These are phyloP conservation scores for Discoglossus pictus DNA, from an alignment of 2,797 vertebrate genomes.

Conservation along the genomic window DNA sequence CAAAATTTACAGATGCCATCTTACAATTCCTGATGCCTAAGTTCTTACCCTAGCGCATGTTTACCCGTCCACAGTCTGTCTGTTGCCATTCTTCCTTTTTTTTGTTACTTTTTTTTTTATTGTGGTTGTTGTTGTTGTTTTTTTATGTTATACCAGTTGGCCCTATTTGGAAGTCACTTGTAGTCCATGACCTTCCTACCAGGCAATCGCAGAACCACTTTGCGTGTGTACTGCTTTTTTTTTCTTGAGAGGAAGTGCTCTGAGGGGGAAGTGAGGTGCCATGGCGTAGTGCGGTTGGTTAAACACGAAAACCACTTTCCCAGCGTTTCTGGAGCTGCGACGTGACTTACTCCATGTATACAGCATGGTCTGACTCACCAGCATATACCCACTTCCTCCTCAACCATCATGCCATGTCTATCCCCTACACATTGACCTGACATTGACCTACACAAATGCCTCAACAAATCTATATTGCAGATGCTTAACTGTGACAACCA, in stretches of 20 bases:
- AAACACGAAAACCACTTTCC: conserved; percentile 86
- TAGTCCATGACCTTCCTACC: conserved; percentile 22
- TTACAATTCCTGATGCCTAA: too few relatives aligned
- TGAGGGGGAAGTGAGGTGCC: conserved; percentile 87
- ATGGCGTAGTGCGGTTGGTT: conserved; percentile 88
- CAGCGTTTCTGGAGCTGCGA: conserved; percentile 77
- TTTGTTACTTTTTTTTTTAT: too few relatives aligned
- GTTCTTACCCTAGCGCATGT: too few relatives aligned
- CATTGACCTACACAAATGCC: conserved; percentile 19
- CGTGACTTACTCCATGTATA: conserved; percentile 85
- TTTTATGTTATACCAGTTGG: too few relatives aligned
- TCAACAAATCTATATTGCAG: conserved; percentile 19
- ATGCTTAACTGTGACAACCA: conserved; percentile 12
- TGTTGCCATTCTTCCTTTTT: too few relatives aligned
- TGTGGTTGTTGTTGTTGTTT: too few relatives aligned
- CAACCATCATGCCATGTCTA: conserved; percentile 47
- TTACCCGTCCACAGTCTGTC: too few relatives aligned
- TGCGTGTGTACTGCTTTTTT: conserved; percentile 72
- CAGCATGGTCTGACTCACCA: conserved; percentile 51
- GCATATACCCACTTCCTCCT: conserved; percentile 54
- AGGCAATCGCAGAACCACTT: conserved; percentile 80
- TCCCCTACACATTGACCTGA: conserved; percentile 32
- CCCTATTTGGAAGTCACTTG: conserved; percentile 6
- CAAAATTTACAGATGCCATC: too few relatives aligned
- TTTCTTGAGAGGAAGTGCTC: conserved; percentile 60